Base-by-base conservation (phyloP, 2,113 vertebrate genomes). In the Festucalex cinctus region DNA sequence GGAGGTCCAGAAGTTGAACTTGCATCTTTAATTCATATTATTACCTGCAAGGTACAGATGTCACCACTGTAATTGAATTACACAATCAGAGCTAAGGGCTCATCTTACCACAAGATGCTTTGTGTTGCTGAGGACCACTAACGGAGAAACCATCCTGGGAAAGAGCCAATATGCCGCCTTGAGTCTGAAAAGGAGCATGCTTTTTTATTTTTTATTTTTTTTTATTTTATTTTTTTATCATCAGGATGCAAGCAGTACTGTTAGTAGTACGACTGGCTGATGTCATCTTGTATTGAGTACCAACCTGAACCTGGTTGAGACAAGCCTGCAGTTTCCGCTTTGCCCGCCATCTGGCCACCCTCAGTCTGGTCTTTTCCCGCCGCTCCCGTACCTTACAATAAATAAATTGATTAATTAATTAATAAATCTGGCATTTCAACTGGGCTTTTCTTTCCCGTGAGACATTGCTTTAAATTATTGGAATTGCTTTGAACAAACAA, bases 301-400 rank as follows among this genome's bases (percentile, higher is more conserved):
- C 14, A 6, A 88, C 86, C 79, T 81, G 86, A 48, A 70, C 70
- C 77, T 88, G 86, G 68, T 75, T 75, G 3, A 88, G 41, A 70
- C 83, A 82, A 12, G 82, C 85, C 72, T 88, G 88, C 0, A 90
- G 85, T 53, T 90, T 90, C 65, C 85, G 82, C 13, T 88, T 88
- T 0, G 88, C 88, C 62, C 88, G 82, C 88, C 88, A 90, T 5
- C 83, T 46, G 16, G 88, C 88, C 41, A 90, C 88, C 57, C 88
- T 75, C 63, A 90, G 71, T 9, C 88, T 72, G 75, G 88, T 90
- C 74, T 90, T 90, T 69, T 90, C 88, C 35, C 88, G 60, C 0
- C 88, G 88, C 66, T 88, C 88, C 10, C 82, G 78, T 36, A 86
- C 76, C 88, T 90, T 66, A 56, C 71, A 46, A 48, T 69, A 37